Base-by-base conservation (phyloP, 1,140 invertebrate genomes). In the Bombyx mandarina region DNA sequence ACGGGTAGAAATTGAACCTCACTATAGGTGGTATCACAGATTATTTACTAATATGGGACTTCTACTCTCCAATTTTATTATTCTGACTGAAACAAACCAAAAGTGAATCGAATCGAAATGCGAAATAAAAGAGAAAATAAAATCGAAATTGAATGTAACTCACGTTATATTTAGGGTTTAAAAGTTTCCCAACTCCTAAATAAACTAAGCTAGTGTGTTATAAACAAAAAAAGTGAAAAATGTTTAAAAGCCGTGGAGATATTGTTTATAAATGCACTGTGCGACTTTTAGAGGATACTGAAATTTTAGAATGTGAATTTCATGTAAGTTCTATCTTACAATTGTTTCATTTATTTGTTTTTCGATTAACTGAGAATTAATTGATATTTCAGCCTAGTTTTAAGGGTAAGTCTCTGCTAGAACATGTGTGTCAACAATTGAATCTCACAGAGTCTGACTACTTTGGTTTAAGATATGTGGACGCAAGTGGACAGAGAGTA, bases 401-500 rank as follows among this genome's bases (percentile, higher is more conserved):
- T 73, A 97, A 97, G 87, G 98, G 97, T 58, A 96, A 96, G 83
- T 95, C 94, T 87, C 90, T 99, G 55, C 88, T 99, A 74, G 97
- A 99, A 78, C 94, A 96, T 90, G 94, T 98, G 57, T 99, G 97
- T 86, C 93, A 95, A 69, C 94, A 97, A 77, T 89, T 99, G 58
- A 97, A 98, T 88, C 92, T 99, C 64, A 91, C 96, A 61, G 98
- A 99, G 88, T 98, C 96, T 71, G 98, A 99, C 89, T 99, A 99
- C 88, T 99, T 99, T 89, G 98, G 98, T 7, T 91, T 99, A 35
- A 91, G 97, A 61, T 99, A 96, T 93, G 96, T 98, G 44, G 97
- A 99, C 89, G 86, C 92, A 43, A 92, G 93, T 67, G 97, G 97
- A 72, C 97, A 99, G 88, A 92, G 97, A 89, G 97, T 97, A 89